phyloP scores from a whole-genome alignment of 1,140 invertebrate genomes.

The Scaptomyza hsui region DNA sequence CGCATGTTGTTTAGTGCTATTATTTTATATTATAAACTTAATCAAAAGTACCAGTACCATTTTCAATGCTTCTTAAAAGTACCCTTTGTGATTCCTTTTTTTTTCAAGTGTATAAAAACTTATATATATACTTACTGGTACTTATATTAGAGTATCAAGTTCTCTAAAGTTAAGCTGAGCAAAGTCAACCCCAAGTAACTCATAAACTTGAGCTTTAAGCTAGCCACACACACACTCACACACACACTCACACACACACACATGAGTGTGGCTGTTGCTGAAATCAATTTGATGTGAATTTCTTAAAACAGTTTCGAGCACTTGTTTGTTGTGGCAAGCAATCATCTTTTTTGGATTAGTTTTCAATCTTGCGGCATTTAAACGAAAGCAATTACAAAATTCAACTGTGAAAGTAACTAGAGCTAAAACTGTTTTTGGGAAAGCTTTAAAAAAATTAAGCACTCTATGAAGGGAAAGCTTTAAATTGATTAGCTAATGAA shows the following conservation, averaged over 20 bases:
- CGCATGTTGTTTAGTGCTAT: too few species aligned
- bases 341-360: neutral
- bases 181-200: slow-evolving; percentile 43
- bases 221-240: slow-evolving; percentile 2
- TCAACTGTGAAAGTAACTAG: neutral
- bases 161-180: slow-evolving; percentile 26
- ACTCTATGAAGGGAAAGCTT: too few species aligned
- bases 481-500: too few species aligned
- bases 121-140: neutral
- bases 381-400: neutral
- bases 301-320: neutral
- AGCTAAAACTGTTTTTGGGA: too few species aligned
- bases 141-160: slow-evolving; percentile 14
- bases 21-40: too few species aligned
- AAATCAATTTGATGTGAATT: slow-evolving; percentile 19
- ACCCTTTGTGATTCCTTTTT: too few species aligned
- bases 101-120: neutral
- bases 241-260: neutral
- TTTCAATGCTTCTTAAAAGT: too few species aligned
- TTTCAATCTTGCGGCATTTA: neutral
- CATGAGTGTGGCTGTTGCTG: too few species aligned
- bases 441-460: too few species aligned
- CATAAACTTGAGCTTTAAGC: slow-evolving; percentile 61
- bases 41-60: too few species aligned
- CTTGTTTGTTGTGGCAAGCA: slow-evolving; percentile 1